Conservation (phyloP, 1,140 invertebrate genomes). For the Drosophila kepulauana region DNA sequence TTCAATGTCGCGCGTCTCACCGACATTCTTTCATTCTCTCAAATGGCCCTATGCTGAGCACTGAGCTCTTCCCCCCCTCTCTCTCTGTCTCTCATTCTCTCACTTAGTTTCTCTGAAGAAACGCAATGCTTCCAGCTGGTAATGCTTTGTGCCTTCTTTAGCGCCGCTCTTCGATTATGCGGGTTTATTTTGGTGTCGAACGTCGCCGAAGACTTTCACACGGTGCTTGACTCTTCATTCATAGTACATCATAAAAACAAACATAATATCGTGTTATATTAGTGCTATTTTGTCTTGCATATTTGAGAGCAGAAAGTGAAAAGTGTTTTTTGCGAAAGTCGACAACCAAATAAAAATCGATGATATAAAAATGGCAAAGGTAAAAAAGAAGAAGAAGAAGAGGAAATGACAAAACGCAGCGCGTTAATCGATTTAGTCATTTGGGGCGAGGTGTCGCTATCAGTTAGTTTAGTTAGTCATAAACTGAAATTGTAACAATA, state of each 20-base stretch:
- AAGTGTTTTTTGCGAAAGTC: constrained; percentile 58
- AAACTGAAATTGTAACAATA: constrained; percentile 2
- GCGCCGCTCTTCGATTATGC: constrained; percentile 3
- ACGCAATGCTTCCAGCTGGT: constrained; percentile 31
- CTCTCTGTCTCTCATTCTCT: constrained; percentile 28
- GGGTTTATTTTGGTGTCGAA: constrained; percentile 21
- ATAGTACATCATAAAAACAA: constrained; percentile 25
- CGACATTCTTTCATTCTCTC: constrained; percentile 30
- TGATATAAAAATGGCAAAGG: constrained; percentile 62
- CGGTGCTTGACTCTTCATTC: constrained; percentile 8
- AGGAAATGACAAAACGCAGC: not conserved
- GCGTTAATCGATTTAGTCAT: constrained; percentile 29
- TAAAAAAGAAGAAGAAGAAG: constrained; percentile 42
- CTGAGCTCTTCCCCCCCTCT: constrained; percentile 10
- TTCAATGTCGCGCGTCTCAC: constrained; percentile 57
- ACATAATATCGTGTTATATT: constrained; percentile 39
- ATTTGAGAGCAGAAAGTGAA: constrained; percentile 48
- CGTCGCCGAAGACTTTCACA: constrained; percentile 60
- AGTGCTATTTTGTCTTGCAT: not conserved
- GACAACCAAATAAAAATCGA: constrained; percentile 27
- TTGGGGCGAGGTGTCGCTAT: constrained; percentile 18
- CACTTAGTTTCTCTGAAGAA: constrained; percentile 32
- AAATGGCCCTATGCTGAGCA: constrained; percentile 7
- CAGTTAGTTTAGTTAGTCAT: constrained; percentile 43
- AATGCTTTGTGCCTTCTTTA: constrained; percentile 24